Percentiles rank a stretch among this genome's conserved stretches.
phyloP scores from a whole-genome alignment of 2,888 invertebrate species.

The Branchellion lobata region DNA sequence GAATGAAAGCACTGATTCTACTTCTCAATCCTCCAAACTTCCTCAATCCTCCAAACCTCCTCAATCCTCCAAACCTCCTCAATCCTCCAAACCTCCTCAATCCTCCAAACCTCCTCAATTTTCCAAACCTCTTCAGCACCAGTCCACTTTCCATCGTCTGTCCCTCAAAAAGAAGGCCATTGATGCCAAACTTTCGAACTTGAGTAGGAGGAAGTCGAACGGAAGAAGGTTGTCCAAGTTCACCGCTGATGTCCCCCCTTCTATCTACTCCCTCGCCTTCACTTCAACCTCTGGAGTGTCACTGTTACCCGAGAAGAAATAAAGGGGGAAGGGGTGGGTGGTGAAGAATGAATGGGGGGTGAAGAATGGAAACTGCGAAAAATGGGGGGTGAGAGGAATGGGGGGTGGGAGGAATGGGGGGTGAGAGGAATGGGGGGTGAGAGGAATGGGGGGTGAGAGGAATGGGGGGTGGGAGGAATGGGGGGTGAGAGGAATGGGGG shows the following conservation, averaged over 20 bases:
- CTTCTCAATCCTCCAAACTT: too few relatives aligned
- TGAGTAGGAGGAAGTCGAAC: background rate
- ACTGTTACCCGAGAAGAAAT: slow-evolving; percentile 6
- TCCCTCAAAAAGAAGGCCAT: background rate
- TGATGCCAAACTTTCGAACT: background rate
- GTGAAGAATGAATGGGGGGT: background rate
- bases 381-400: background rate
- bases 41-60: slow-evolving; percentile 44
- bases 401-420: background rate
- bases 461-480: background rate
- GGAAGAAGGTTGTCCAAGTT: background rate
- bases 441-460: background rate
- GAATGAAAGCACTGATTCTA: too few relatives aligned
- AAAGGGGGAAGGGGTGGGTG: background rate
- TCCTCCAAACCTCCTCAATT: background rate
- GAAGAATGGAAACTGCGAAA: background rate
- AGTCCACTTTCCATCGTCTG: too few relatives aligned
- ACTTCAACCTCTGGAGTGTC: slow-evolving; percentile 34
- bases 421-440: background rate
- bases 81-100: background rate
- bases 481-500: background rate
- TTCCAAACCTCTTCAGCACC: background rate
- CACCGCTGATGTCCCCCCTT: background rate
- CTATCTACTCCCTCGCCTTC: slow-evolving; percentile 16
- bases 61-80: background rate